These are phyloP conservation scores for Acanthiza pusilla DNA, from an alignment of 2,797 vertebrate genomes.

Conservation along the genomic window DNA sequence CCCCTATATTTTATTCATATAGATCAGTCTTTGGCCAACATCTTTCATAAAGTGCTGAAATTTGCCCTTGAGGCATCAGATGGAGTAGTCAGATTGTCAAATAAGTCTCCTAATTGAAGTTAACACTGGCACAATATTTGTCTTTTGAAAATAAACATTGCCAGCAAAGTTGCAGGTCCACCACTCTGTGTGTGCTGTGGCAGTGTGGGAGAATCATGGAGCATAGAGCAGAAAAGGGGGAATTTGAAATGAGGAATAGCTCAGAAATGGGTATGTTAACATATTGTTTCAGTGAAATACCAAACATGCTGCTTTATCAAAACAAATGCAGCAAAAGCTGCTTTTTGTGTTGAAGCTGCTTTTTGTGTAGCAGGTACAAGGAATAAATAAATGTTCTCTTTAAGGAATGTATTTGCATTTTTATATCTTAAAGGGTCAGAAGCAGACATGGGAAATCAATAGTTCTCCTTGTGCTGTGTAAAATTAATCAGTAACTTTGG, in stretches of 20 bases:
- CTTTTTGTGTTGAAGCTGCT: not conserved
- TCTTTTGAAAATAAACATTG: constrained; percentile 76
- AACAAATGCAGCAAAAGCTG: not conserved
- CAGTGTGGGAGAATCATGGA: constrained; percentile 42
- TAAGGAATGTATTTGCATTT: constrained; percentile 43
- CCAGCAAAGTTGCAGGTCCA: constrained; percentile 67
- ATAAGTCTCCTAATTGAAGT: constrained; percentile 77
- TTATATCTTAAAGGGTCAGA: constrained; percentile 42
- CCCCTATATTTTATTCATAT: constrained; percentile 72
- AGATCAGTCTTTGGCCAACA: constrained; percentile 53
- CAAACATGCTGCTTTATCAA: not conserved
- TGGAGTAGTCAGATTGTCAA: constrained; percentile 79
- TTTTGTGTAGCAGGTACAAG: not conserved
- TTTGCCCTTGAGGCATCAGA: constrained; percentile 81
- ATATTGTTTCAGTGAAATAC: not conserved
- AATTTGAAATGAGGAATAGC: not conserved
- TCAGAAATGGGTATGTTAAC: not conserved
- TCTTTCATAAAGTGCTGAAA: constrained; percentile 74
- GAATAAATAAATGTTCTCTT: constrained; percentile 20
- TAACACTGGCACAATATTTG: constrained; percentile 75
- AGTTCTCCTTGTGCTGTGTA: constrained; percentile 23
- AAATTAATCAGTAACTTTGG: constrained; percentile 72
- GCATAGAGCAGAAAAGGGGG: not conserved
- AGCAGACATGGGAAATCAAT: constrained; percentile 36
- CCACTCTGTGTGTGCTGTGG: constrained; percentile 26